Percentiles rank a stretch among this genome's conserved stretches.
These are phyloP conservation scores for Colletes latitarsis DNA, from an alignment of 1,140 invertebrate species.

Conservation along the genomic window DNA sequence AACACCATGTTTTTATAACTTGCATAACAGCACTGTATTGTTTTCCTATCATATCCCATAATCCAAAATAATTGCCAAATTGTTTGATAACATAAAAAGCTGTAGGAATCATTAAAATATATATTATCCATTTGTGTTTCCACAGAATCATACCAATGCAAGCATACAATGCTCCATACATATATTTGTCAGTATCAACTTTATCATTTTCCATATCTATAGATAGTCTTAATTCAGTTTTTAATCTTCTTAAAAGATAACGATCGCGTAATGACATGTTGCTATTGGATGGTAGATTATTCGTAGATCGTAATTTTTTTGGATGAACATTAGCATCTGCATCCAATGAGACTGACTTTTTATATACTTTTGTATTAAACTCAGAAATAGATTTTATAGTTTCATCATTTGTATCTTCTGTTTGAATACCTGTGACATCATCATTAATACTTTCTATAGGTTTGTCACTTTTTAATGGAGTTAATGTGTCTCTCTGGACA, in stretches of 20 bases:
- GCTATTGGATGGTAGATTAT: slow-evolving; percentile 44
- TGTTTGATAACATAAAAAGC: slow-evolving; percentile 84
- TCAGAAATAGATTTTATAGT: neutral
- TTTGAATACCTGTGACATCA: neutral
- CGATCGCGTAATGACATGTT: slow-evolving; percentile 63
- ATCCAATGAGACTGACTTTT: slow-evolving; percentile 74
- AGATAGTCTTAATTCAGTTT: slow-evolving; percentile 81
- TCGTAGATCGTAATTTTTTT: slow-evolving; percentile 5
- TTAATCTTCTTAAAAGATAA: slow-evolving; percentile 74
- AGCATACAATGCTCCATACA: slow-evolving; percentile 86
- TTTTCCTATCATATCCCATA: slow-evolving; percentile 77
- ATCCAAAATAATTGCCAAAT: slow-evolving; percentile 80
- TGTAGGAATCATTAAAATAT: slow-evolving; percentile 85
- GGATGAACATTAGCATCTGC: slow-evolving; percentile 28
- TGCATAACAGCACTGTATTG: slow-evolving; percentile 64
- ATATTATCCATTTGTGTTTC: slow-evolving; percentile 87
- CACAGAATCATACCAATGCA: slow-evolving; percentile 87
- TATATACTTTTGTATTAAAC: slow-evolving; percentile 44
- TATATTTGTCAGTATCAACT: slow-evolving; percentile 83
- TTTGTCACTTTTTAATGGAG: slow-evolving; percentile 32
- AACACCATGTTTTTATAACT: slow-evolving; percentile 75
- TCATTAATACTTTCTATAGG: slow-evolving; percentile 1
- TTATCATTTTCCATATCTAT: slow-evolving; percentile 75
- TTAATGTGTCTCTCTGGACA: neutral
- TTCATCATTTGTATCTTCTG: neutral